A percentile compares a stretch with the other conserved stretches of the same genome.
phyloP scores from a whole-genome alignment of 37 sponge, comb jelly and placozoan species.

The Haliclona indistincta region DNA sequence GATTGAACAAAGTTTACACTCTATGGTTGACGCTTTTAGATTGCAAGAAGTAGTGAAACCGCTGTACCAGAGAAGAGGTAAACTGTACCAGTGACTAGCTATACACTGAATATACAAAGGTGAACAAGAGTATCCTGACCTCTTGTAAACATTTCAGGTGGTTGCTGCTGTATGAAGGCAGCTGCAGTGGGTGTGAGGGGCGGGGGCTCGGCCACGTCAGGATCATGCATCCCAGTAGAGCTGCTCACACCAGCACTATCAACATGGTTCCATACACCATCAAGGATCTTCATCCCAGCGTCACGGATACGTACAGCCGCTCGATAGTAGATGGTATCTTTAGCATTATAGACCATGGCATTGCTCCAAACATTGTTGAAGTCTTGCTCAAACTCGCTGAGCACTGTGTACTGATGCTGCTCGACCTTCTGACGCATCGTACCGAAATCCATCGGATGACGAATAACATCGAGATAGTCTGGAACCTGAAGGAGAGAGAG shows the following conservation, averaged over 20 bases:
- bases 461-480: conserved; percentile 92
- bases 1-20: no score
- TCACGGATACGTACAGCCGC: conserved; percentile 84
- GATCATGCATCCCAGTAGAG: conserved; percentile 53
- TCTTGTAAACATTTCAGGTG: neutral
- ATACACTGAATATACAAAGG: no score
- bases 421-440: conserved; percentile 87
- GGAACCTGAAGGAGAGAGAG: conserved; percentile 68
- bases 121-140: conserved; percentile 1
- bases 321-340: conserved; percentile 85
- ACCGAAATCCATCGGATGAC: conserved; percentile 91
- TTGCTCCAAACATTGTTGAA: conserved; percentile 87
- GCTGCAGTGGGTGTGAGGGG: conserved; percentile 20
- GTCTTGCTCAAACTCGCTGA: conserved; percentile 91
- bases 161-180: neutral
- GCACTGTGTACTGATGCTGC: conserved; percentile 53
- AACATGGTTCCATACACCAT: conserved; percentile 30
- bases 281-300: conserved; percentile 36
- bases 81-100: no score
- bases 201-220: conserved; percentile 63
- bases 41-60: no score
- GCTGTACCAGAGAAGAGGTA: no score
- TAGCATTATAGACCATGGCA: conserved; percentile 90
- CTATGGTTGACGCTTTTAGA: no score
- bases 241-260: conserved; percentile 30